Base-by-base conservation (phyloP, 2,888 invertebrate genomes). In the Drosophila pseudotalamancana region DNA sequence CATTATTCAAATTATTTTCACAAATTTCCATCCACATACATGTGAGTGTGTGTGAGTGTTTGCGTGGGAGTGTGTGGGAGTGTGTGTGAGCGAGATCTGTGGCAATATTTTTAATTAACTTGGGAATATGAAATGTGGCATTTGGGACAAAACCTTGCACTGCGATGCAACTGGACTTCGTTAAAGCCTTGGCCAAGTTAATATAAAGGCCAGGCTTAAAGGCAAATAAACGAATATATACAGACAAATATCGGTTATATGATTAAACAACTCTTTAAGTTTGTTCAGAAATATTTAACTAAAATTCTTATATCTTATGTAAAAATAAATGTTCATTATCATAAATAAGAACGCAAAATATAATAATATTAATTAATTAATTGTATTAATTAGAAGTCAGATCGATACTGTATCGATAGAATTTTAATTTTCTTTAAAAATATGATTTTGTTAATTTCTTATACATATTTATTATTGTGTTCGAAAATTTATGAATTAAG, bases 1-100 rank as follows among this genome's bases (percentile, higher is more conserved):
- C 88, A 89, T 89, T 90, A 89, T 88, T 88, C 82, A 90, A 89
- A 89, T 90, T 75, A 78, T 79, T 87, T 88, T 89, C 85, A 75
- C 74, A 75, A 72, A 81, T 73, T 75, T 75, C 68, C 71, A 63
- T 55, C 49, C 45, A 29, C 34, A 34, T 42, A 54, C 39, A 6
- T 12, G 37, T 34, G 16, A n/a, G 9, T 46, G 19, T 35, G 11
- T 39, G 29, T 39, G 21, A 45, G 6, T 46, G 37, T 31, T 51
- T 25, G 51, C 18, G 40, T 19, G 12, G 1, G 56, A 54, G 42
- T 50, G 48, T 43, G 51, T 31, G 48, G 18, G 11, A 1, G 54
- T 42, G 39, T 46, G 54, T 37, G 54, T 25, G 45, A 16, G 12
- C 1, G 51, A 57, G 40, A 64, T 70, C 48, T 70, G 45, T 76